Evolutionary conservation across 2,888 invertebrate species (phyloP).

Genomic region (Andricus curvator): DNA sequence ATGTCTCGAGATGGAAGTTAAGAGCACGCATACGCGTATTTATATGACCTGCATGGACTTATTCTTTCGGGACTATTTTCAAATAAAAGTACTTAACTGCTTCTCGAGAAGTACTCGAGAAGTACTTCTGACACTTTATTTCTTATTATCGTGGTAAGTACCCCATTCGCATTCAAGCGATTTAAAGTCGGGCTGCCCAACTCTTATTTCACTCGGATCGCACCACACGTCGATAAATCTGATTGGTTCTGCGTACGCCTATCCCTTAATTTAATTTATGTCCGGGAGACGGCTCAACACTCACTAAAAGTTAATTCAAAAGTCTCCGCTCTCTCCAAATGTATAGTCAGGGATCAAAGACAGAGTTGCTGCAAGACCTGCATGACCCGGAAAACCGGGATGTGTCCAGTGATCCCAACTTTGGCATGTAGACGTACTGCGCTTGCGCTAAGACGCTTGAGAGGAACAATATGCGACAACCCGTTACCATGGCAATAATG

Average conservation of each 20-base stretch:
- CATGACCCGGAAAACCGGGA: too few species aligned
- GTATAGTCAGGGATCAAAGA: background rate
- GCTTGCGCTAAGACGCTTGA: too few species aligned
- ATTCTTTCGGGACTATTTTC: slow-evolving; percentile 24
- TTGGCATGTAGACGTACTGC: too few species aligned
- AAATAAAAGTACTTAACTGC: background rate
- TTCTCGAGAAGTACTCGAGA: slow-evolving; percentile 9
- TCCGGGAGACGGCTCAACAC: slow-evolving; percentile 23
- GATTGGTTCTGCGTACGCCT: slow-evolving; percentile 28
- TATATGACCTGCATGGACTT: background rate
- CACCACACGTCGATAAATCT: slow-evolving; percentile 25
- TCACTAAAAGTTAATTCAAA: slow-evolving; percentile 26
- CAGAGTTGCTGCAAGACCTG: too few species aligned
- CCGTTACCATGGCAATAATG: too few species aligned
- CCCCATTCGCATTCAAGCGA: slow-evolving; percentile 21
- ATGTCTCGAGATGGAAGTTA: slow-evolving; percentile 12
- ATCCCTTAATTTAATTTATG: slow-evolving; percentile 35
- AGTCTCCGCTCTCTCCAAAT: background rate
- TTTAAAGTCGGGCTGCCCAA: slow-evolving; percentile 5
- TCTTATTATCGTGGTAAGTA: slow-evolving; percentile 35
- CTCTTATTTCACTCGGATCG: slow-evolving; percentile 8
- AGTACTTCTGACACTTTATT: slow-evolving; percentile 35
- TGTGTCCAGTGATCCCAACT: too few species aligned
- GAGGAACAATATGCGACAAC: too few species aligned
- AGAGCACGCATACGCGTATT: slow-evolving; percentile 23